Conservation (phyloP, 1,140 invertebrate species). For the Leptestheria dahalacensis region DNA sequence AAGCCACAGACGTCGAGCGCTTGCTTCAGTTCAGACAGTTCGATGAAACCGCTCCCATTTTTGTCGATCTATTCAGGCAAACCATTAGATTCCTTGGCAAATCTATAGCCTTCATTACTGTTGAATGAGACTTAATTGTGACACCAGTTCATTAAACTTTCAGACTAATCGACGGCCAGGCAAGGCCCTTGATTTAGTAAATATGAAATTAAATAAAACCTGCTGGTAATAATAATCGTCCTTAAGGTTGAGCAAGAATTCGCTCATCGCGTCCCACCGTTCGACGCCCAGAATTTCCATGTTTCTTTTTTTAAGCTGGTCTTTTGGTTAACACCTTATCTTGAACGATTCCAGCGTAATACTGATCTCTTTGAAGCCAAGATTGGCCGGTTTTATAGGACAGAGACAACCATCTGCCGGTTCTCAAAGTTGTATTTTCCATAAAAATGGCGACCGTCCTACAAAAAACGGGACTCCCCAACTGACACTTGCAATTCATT, state of each 20-base stretch:
- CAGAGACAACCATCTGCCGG: too few relatives aligned
- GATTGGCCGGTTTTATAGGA: too few relatives aligned
- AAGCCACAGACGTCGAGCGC: conserved; percentile 81
- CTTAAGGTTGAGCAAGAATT: conserved; percentile 19
- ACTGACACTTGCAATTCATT: too few relatives aligned
- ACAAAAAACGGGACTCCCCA: too few relatives aligned
- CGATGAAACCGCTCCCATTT: conserved; percentile 79
- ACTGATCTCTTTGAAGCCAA: too few relatives aligned
- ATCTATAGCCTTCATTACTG: too few relatives aligned
- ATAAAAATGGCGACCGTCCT: too few relatives aligned
- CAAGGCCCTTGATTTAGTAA: too few relatives aligned
- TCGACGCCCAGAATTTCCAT: conserved; percentile 20
- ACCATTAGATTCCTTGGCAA: background rate
- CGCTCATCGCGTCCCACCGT: conserved; percentile 18
- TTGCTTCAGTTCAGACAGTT: conserved; percentile 69
- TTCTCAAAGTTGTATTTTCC: too few relatives aligned
- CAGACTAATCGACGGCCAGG: too few relatives aligned
- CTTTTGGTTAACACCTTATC: background rate
- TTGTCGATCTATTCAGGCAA: conserved; percentile 56
- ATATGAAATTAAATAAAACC: conserved; percentile 10
- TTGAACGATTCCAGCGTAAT: too few relatives aligned
- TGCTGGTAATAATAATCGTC: conserved; percentile 19
- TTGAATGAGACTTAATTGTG: background rate
- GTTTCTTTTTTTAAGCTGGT: background rate
- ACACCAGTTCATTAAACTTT: conserved; percentile 28